A percentile compares a stretch with the other conserved stretches of the same genome.
Evolutionary conservation across 2,888 invertebrate genomes (phyloP).

Genomic region (Pasiphila rectangulata): DNA sequence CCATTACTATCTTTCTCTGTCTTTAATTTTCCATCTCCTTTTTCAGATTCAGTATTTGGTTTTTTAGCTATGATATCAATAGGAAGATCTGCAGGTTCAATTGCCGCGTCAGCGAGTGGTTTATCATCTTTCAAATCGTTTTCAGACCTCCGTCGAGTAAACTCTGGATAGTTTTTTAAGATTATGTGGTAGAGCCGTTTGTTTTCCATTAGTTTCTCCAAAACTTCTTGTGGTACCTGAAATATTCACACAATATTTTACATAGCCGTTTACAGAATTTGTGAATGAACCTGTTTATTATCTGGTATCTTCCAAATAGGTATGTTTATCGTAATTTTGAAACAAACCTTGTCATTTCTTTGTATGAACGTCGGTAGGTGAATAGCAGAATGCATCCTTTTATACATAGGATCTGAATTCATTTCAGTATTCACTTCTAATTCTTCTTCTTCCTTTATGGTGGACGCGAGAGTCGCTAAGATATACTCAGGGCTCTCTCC

Average conservation of each 20-base stretch:
- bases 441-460: constrained; percentile 73
- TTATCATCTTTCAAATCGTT: constrained; percentile 67
- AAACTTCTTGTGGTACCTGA: constrained; percentile 86
- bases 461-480: constrained; percentile 81
- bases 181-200: constrained; percentile 85
- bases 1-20: neutral
- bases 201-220: constrained; percentile 83
- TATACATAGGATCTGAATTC: constrained; percentile 61
- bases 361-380: constrained; percentile 89
- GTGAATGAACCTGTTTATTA: too few species aligned
- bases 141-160: constrained; percentile 83
- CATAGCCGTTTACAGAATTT: too few species aligned
- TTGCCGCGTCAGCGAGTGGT: constrained; percentile 27
- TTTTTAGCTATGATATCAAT: constrained; percentile 50
- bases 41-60: constrained; percentile 36
- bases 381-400: constrained; percentile 83
- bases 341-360: constrained; percentile 83
- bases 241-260: constrained; percentile 2
- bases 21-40: neutral
- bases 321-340: too few species aligned
- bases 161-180: constrained; percentile 85
- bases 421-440: constrained; percentile 67
- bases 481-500: constrained; percentile 85
- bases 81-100: constrained; percentile 56
- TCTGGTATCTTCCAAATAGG: too few species aligned